phyloP scores from a whole-genome alignment of 2,113 vertebrate genomes.

The Mus spicilegus region DNA sequence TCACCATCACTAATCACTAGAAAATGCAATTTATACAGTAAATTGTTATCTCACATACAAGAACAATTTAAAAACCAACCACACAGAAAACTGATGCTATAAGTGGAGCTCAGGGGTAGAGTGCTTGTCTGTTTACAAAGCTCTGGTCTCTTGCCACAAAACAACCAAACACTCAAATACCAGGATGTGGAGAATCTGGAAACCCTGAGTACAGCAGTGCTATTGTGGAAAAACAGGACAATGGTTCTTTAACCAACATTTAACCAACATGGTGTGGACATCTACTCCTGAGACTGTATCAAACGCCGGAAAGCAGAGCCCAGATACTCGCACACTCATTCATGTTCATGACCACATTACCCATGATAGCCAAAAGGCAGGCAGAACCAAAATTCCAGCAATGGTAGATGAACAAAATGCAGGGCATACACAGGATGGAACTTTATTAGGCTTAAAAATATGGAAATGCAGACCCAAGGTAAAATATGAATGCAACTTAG shows the following conservation, averaged over 20 bases:
- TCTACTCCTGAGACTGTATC: neutral
- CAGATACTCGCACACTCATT: neutral
- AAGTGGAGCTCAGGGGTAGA: too few species aligned
- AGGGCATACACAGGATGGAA: neutral
- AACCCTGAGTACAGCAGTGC: neutral
- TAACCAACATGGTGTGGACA: neutral
- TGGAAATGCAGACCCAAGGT: neutral
- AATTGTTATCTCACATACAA: neutral
- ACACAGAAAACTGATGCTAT: neutral
- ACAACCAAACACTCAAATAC: neutral
- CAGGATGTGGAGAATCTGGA: neutral
- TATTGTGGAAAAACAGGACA: neutral
- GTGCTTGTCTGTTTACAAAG: neutral
- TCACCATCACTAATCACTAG: neutral
- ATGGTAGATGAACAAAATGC: neutral
- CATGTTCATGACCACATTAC: neutral
- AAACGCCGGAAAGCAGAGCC: neutral
- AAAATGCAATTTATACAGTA: neutral
- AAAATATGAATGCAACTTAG: neutral
- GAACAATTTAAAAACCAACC: neutral
- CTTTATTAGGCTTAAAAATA: neutral
- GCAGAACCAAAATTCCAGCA: neutral
- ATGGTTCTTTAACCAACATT: neutral
- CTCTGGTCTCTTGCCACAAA: neutral
- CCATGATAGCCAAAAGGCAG: neutral